Base-by-base conservation (phyloP, 2,797 vertebrate species). In the Limosa lapponica region DNA sequence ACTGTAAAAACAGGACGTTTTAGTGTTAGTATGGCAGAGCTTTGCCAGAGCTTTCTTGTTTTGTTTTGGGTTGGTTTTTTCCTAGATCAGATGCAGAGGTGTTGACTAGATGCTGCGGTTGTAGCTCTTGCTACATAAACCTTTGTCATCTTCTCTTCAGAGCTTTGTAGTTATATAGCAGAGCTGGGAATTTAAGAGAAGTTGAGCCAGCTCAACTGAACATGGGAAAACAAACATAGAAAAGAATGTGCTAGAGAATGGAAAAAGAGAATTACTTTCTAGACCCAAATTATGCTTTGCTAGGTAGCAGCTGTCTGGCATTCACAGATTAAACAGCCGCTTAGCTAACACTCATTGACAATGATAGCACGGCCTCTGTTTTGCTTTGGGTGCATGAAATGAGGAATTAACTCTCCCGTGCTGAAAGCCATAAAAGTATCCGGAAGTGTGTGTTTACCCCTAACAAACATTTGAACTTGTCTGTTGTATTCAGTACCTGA, bases 291-390 rank as follows among this genome's bases (percentile, higher is more conserved):
- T 41, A 39, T 58, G 89, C 81, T 90, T 91, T 96, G 95, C 93
- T 97, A 93, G 89, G 95, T 94, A 95, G 89, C 95, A 96, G 67
- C 95, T 95, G 93, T 93, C 89, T 96, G 96, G 95, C 84, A 93
- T 90, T 90, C 78, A 39, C 52, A 89, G 81, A 91, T 93, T 94
- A 95, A 95, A 91, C 90, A 96, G 90, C 4, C 5, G 0, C 94
- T 95, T 64, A 54, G 88, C 87, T 91, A 83, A 91, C 90, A 32
- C 11, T 41, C 85, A 82, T 30, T 73, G 90, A 58, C 92, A 91
- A 30, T 77, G 93, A 32, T 71, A 67, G 90, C 41, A 43, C 67
- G 78, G 82, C 71, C 74, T 80, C 78, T 85, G 81, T 51, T 92
- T 88, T 95, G 88, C 93, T 94, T 25, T 34, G 71, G 74, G 61